Percentiles rank a stretch among this genome's conserved stretches.
phyloP scores from a whole-genome alignment of 1,140 invertebrate species.

The Amphibalanus amphitrite region DNA sequence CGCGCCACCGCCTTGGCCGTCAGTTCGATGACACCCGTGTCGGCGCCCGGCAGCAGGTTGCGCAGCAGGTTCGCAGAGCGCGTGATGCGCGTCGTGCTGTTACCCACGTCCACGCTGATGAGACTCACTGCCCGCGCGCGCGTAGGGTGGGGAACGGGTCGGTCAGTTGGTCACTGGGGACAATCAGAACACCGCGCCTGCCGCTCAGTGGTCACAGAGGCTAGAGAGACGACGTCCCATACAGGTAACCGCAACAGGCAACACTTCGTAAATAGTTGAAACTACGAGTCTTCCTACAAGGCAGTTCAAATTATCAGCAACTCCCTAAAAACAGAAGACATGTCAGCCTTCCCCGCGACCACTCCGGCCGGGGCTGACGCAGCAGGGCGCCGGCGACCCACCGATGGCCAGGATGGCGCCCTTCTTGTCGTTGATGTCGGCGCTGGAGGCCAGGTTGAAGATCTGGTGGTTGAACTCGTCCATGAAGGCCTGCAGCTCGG shows the following conservation, averaged over 20 bases:
- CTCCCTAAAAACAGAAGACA: background rate
- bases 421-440: slow-evolving; percentile 85
- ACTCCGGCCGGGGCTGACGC: no score
- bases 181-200: no score
- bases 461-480: slow-evolving; percentile 93
- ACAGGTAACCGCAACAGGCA: no score
- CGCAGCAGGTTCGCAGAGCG: slow-evolving; percentile 84
- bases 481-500: slow-evolving; percentile 74
- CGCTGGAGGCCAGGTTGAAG: slow-evolving; percentile 84
- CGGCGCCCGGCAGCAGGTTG: slow-evolving; percentile 54
- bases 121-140: slow-evolving; percentile 80
- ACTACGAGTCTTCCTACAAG: background rate
- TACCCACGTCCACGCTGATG: slow-evolving; percentile 79
- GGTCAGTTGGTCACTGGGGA: no score
- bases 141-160: no score
- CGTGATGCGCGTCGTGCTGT: slow-evolving; percentile 70
- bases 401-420: slow-evolving; percentile 87
- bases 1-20: slow-evolving; percentile 88
- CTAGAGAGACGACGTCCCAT: no score
- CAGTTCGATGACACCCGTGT: slow-evolving; percentile 84
- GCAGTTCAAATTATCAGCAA: background rate
- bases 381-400: no score
- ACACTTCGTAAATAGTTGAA: background rate
- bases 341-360: background rate
- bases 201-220: no score